Base-by-base conservation (phyloP, 1,140 invertebrate species). In the Harpegnathos saltator region DNA sequence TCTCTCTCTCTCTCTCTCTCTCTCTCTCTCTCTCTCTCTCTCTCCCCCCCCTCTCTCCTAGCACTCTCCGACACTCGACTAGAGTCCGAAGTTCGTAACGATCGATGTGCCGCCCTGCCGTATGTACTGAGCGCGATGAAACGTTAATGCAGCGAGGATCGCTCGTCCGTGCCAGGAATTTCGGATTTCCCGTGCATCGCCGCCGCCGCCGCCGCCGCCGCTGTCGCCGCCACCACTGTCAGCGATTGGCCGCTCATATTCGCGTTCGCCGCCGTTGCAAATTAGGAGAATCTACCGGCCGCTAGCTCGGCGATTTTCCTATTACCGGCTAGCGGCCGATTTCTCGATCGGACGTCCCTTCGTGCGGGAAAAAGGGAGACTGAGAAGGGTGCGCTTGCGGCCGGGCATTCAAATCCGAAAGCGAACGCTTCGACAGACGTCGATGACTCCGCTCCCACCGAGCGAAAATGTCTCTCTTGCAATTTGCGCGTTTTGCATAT, bases 91-190 rank as follows among this genome's bases (percentile, higher is more conserved):
- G 75, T 90, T 89, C 69, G 83, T 82, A 86, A 89, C 90, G 90
- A 91, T 91, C 90, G 89, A 91, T 90, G 85, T 86, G 77, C 83
- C 87, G 85, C 83, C 80, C 82, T 80, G 78, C 73, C 83, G 88
- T 88, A 86, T 85, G 82, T 87, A 90, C 81, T 69, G 75, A 82
- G 84, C 68, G 84, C 87, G 85, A 90, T 90, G 87, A 90, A 91
- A 90, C 87, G 84, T 90, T 91, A 90, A 90, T 90, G 87, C 85
- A 85, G 65, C 84, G 83, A 89, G 86, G 84, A 89, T 89, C 87
- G 86, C 26, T 81, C 63, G 87, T 89, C 85, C 87, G 87, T 90
- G 86, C 86, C 73, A 84, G 78, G 89, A 88, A 88, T 89, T 88
- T 90, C 80, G 81, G 83, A 88, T 89, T 88, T 89, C 61, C 65